These are phyloP conservation scores for Nineta flava DNA, from an alignment of 2,888 invertebrate genomes.

Conservation along the genomic window DNA sequence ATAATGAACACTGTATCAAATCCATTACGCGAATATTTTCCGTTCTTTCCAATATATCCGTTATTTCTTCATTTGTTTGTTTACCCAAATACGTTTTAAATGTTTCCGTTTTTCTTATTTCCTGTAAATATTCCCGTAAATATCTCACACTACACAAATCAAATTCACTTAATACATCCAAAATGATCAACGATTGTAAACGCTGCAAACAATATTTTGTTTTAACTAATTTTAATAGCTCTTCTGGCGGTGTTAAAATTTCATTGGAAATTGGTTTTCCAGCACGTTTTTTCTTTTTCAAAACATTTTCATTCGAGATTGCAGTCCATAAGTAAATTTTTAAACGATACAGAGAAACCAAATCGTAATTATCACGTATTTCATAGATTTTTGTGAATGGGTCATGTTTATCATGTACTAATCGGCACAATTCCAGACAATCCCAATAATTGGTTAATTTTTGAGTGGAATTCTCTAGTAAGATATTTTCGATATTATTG, in stretches of 20 bases:
- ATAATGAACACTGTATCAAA: not conserved
- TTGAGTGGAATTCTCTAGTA: not conserved
- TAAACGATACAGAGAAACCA: not conserved
- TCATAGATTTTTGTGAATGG: not conserved
- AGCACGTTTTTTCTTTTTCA: not conserved
- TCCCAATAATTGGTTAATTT: not conserved
- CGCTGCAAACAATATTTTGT: not conserved
- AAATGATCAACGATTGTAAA: not conserved
- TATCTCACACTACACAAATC: not conserved
- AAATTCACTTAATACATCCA: not conserved
- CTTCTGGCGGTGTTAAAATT: not conserved
- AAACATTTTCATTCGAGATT: not conserved
- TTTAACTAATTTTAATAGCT: not conserved
- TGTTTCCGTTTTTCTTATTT: not conserved
- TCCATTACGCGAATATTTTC: not conserved
- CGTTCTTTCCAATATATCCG: not conserved
- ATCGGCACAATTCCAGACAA: not conserved
- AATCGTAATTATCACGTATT: not conserved
- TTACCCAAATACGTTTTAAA: not conserved
- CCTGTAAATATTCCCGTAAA: not conserved
- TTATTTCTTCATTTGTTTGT: not conserved
- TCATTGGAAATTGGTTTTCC: not conserved
- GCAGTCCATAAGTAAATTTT: conserved; percentile 1
- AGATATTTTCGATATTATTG: not conserved
- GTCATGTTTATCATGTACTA: not conserved